Evolutionary conservation across 1,140 invertebrate species (phyloP).

Genomic region (Eufriesea mexicana): DNA sequence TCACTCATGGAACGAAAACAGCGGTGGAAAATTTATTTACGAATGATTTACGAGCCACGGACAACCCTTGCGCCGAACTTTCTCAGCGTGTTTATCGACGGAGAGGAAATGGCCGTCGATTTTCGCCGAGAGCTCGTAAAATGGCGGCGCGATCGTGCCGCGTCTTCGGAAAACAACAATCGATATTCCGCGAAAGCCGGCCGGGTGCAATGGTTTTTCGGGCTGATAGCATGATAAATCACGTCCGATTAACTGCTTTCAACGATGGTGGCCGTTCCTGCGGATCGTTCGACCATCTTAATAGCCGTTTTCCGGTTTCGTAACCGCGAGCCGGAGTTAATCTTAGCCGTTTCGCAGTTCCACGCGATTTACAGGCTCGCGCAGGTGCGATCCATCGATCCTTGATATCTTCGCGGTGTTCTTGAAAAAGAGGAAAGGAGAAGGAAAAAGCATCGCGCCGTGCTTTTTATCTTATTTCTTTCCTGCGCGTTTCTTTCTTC

Average conservation of each 20-base stretch:
- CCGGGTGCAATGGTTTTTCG: conserved; percentile 8
- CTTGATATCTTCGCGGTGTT: neutral
- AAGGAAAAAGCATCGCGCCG: too few relatives aligned
- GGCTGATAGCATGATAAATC: conserved; percentile 37
- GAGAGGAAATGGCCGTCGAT: neutral
- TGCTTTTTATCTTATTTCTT: too few relatives aligned
- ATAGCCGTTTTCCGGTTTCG: conserved; percentile 59
- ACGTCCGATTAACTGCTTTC: conserved; percentile 53
- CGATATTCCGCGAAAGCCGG: neutral
- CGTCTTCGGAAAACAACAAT: conserved; percentile 11
- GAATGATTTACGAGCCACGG: neutral
- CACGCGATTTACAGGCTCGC: conserved; percentile 21
- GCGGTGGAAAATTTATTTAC: neutral
- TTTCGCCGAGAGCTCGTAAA: neutral
- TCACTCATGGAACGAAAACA: neutral
- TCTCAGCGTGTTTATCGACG: neutral
- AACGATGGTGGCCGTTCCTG: conserved; percentile 41
- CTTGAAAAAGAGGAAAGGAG: neutral
- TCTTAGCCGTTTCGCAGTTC: conserved; percentile 47
- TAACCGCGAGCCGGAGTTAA: conserved; percentile 43
- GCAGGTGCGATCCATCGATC: conserved; percentile 1
- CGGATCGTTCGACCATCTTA: conserved; percentile 52
- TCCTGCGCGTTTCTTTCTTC: too few relatives aligned
- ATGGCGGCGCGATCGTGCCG: neutral
- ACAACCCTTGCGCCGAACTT: neutral